phyloP scores from a whole-genome alignment of 2,888 invertebrate species.

The Philaethria dido region DNA sequence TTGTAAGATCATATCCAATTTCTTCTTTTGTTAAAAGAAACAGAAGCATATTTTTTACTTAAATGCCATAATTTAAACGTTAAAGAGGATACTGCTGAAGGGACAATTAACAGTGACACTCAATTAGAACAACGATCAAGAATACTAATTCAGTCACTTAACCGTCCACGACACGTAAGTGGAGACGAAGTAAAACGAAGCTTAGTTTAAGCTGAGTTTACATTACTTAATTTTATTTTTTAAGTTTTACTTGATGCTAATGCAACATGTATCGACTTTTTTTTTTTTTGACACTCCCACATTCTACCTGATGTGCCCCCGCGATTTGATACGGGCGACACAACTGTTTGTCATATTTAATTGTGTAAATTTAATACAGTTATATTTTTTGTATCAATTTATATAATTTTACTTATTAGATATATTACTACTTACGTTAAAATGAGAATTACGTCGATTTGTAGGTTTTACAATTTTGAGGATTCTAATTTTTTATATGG shows the following conservation, averaged over 20 bases:
- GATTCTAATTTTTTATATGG: too few species aligned
- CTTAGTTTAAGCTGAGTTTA: constrained; percentile 41
- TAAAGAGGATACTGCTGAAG: constrained; percentile 44
- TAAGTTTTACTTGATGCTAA: background rate
- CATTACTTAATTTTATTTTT: constrained; percentile 7
- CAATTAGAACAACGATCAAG: constrained; percentile 64
- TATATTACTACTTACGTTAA: too few species aligned
- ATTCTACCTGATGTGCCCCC: too few species aligned
- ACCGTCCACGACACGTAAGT: constrained; percentile 55
- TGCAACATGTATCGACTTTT: background rate
- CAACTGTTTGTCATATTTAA: too few species aligned
- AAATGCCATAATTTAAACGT: constrained; percentile 36
- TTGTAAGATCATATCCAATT: background rate
- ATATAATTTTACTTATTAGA: too few species aligned
- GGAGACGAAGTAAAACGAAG: constrained; percentile 59
- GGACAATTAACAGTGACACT: constrained; percentile 56
- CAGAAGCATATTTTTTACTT: background rate
- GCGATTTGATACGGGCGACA: too few species aligned
- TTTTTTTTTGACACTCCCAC: too few species aligned
- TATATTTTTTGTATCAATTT: too few species aligned
- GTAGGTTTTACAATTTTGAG: too few species aligned
- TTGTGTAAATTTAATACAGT: too few species aligned
- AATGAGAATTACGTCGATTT: too few species aligned
- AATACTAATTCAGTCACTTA: constrained; percentile 63
- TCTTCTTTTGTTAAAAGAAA: background rate